phyloP scores from a whole-genome alignment of 2,888 invertebrate species.

The Zele albiditarsus region DNA sequence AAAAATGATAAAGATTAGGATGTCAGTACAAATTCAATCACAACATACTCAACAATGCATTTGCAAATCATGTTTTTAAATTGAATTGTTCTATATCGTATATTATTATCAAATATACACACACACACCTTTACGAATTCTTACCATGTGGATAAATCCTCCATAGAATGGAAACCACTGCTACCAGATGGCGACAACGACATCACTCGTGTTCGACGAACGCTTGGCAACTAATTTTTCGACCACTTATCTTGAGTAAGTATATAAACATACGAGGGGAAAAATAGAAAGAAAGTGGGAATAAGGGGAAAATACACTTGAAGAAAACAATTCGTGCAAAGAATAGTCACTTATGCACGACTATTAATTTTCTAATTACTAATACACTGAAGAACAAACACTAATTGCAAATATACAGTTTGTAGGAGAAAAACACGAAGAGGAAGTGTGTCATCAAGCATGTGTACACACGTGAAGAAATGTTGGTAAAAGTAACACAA shows the following conservation, averaged over 20 bases:
- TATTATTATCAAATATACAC: not conserved
- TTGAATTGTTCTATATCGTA: not conserved
- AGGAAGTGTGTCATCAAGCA: slow-evolving; percentile 32
- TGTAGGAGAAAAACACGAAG: not conserved
- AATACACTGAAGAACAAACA: not conserved
- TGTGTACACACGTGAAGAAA: slow-evolving; percentile 12
- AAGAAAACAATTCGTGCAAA: not conserved
- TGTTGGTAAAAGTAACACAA: slow-evolving; percentile 3
- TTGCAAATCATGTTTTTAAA: not conserved
- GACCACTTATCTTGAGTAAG: not conserved
- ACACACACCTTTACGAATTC: not conserved
- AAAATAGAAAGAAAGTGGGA: not conserved
- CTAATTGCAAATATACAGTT: not conserved
- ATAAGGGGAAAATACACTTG: not conserved
- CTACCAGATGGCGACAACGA: slow-evolving; percentile 56
- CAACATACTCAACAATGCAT: not conserved
- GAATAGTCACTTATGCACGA: not conserved
- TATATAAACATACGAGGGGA: not conserved
- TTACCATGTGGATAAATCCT: slow-evolving; percentile 52
- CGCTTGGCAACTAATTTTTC: not conserved
- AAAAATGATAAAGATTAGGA: not conserved
- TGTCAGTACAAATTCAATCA: not conserved
- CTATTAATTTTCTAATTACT: not conserved
- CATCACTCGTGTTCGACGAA: slow-evolving; percentile 41
- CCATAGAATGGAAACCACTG: slow-evolving; percentile 56